Evolutionary conservation across 2,113 vertebrate genomes (phyloP), one percentile per base, ranked within the genome.

Genomic region (Candoia aspera): DNA sequence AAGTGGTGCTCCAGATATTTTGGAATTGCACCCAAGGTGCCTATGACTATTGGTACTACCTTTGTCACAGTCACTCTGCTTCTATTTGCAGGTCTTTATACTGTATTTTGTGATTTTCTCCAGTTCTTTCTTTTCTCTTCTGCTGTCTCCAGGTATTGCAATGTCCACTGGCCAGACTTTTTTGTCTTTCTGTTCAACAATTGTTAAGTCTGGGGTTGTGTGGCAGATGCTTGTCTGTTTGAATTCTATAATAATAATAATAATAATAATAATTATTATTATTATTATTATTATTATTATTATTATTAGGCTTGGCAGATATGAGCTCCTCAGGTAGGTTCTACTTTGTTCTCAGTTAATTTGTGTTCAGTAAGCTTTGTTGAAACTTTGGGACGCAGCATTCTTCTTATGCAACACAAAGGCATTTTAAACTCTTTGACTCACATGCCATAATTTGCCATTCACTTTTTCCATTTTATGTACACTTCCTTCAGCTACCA

Each of bases 301-400:
- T 49, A 11, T 6, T 84, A 29, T 60, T 33, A 33, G 55, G 0
- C 55, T 46, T 89, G 73, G 46, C 26, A 73, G 26, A n/a, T 37
- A 83, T 49, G 73, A 49, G 55, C 53, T 13, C 33, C 58, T 85
- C 29, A 85, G 54, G 23, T 64, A 85, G 79, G 79, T 64, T 55
- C 64, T 15, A 13, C 91, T 92, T 89, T 92, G 90, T 89, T 62
- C 60, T 58, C 12, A 55, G 62, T 42, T 12, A 53, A 79, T 86
- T 53, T 42, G 24, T 60, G 89, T 19, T 11, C 26, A 46, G 46
- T 46, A 53, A 8, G 24, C 54, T 58, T 59, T 58, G 89, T 64
- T 86, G 29, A 49, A 59, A 23, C 42, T 24, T 64, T 24, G 42
- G 59, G 68, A 86, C 62, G 24, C 13, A 24, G 54, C 29, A 12